These are phyloP conservation scores for Serinus canaria DNA, from an alignment of 2,113 vertebrate species.

Conservation along the genomic window DNA sequence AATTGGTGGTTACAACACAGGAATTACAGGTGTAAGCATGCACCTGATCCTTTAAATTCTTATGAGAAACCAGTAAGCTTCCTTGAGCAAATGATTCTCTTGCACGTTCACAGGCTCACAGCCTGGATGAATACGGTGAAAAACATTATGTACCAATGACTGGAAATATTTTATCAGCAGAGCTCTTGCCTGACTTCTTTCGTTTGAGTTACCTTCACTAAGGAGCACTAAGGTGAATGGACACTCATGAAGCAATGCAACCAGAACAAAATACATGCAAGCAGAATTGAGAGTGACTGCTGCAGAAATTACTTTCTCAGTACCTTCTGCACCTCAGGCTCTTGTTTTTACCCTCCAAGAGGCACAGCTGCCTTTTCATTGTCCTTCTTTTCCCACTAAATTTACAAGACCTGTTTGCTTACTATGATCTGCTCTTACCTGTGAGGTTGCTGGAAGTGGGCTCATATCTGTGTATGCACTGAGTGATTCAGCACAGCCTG, in stretches of 20 bases:
- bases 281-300: neutral
- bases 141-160: neutral
- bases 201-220: neutral
- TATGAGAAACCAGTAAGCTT: neutral
- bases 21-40: neutral
- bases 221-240: rapidly evolving
- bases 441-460: neutral
- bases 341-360: neutral
- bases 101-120: neutral
- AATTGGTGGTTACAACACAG: neutral
- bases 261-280: neutral
- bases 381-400: neutral
- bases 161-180: neutral
- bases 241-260: neutral
- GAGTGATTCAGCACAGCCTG: neutral
- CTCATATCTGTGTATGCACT: too few species aligned
- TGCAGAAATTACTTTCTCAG: neutral
- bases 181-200: neutral
- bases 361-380: neutral
- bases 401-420: neutral
- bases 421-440: neutral
- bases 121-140: neutral
- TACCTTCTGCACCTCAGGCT: neutral
- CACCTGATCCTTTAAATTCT: neutral
- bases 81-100: neutral